Percentiles rank a stretch among this genome's conserved stretches.
These are phyloP conservation scores for Spinus pinus DNA, from an alignment of 2,797 vertebrate species.

Conservation along the genomic window DNA sequence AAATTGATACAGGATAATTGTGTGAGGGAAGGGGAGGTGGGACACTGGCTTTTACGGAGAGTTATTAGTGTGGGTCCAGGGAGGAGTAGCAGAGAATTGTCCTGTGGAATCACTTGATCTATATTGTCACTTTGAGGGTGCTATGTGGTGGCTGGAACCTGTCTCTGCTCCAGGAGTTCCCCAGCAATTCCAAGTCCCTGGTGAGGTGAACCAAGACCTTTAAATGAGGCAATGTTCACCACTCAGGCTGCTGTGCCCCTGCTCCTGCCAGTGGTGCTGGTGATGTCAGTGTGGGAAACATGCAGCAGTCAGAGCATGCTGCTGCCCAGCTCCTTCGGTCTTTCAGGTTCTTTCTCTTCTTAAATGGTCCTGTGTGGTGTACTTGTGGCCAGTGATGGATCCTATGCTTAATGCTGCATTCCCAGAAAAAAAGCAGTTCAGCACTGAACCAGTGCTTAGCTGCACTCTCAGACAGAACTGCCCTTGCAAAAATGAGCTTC, in stretches of 20 bases:
- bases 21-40: not conserved
- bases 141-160: not conserved
- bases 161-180: not conserved
- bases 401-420: not conserved
- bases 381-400: not conserved
- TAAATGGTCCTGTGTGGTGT: not conserved
- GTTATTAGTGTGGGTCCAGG: not conserved
- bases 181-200: not conserved
- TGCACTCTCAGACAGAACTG: not conserved
- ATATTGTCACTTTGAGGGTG: not conserved
- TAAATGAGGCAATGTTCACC: not conserved
- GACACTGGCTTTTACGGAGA: not conserved
- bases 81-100: not conserved
- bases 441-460: not conserved
- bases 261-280: not conserved
- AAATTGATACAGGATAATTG: not conserved
- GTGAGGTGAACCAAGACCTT: not conserved
- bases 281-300: not conserved
- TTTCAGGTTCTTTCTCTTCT: not conserved
- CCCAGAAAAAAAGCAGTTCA: not conserved
- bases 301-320: fast-evolving
- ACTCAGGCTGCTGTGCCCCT: not conserved
- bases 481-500: not conserved
- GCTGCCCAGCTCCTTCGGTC: not conserved
- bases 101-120: not conserved